Evolutionary conservation across 2,888 invertebrate species (phyloP).

Genomic region (Lithosia quadra): DNA sequence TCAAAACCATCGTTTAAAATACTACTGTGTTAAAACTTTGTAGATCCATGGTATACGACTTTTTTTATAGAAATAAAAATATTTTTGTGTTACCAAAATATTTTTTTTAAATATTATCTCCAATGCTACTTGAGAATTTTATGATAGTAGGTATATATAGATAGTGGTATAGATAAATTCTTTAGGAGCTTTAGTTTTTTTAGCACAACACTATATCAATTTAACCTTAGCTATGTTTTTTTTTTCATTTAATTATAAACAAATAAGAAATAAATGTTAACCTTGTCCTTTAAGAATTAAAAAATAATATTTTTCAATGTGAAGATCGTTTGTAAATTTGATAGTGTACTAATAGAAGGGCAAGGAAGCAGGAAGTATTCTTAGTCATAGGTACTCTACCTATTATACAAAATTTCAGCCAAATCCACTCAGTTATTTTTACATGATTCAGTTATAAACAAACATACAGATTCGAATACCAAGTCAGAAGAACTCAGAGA

Average conservation of each 20-base stretch:
- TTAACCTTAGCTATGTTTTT: not conserved
- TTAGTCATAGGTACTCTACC: not conserved
- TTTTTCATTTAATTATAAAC: not conserved
- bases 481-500: too few species aligned
- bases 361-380: not conserved
- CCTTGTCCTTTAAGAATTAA: constrained; percentile 4
- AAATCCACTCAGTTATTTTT: not conserved
- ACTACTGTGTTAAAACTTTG: too few species aligned
- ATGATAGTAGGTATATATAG: too few species aligned
- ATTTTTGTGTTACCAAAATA: too few species aligned
- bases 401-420: not conserved
- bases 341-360: not conserved
- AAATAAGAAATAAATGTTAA: not conserved
- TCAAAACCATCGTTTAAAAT: too few species aligned
- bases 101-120: too few species aligned
- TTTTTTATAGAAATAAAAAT: too few species aligned
- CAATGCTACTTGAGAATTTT: not conserved
- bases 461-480: too few species aligned
- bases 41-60: too few species aligned
- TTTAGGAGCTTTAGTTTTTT: too few species aligned
- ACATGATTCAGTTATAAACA: too few species aligned
- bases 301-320: not conserved
- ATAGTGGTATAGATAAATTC: too few species aligned
- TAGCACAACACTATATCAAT: not conserved
- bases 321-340: constrained; percentile 1